Base-by-base conservation (phyloP, 1,140 invertebrate genomes). In the Heliconius himera region DNA sequence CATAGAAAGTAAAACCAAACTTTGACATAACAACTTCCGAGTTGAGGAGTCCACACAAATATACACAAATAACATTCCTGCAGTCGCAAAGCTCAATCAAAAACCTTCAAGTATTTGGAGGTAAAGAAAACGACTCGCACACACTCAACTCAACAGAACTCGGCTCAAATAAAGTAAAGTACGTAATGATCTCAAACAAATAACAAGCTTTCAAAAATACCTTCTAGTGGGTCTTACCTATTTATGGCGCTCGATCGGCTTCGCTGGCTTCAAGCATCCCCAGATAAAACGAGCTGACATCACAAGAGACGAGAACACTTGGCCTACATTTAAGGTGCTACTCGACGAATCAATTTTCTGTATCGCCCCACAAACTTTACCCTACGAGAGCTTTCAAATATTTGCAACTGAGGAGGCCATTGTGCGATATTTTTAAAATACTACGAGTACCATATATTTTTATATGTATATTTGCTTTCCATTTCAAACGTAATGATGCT, bases 271-370 rank as follows among this genome's bases (percentile, higher is more conserved):
- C 70, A 84, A 77, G 76, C 79, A 83, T 85, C 81, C 79, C 76
- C 77, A 81, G 81, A 85, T 85, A 85, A 85, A 88, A 85, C 80
- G 81, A 83, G 87, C 87, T 88, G 87, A 88, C 85, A 84, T 82
- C 82, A 87, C 77, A 83, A 74, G 60, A 70, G 41, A 76, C 46
- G 79, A 88, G 83, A 70, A 81, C 78, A 74, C 87, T 88, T 88
- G 85, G 56, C 87, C 87, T 83, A 88, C 78, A 87, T 88, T 84
- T 82, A 80, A 83, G 80, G 78, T 81, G 76, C 78, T 79, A 66
- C 83, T 85, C 76, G 77, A 86, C 81, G 79, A 84, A 85, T 86
- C 86, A 87, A 87, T 87, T 88, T 88, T 85, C 84, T 76, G 84
- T 87, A 88, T 88, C 84, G 81, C 79, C 79, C 81, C 76, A 82